phyloP scores from a whole-genome alignment of 2,888 invertebrate species.

The Leptodirus hochenwartii region DNA sequence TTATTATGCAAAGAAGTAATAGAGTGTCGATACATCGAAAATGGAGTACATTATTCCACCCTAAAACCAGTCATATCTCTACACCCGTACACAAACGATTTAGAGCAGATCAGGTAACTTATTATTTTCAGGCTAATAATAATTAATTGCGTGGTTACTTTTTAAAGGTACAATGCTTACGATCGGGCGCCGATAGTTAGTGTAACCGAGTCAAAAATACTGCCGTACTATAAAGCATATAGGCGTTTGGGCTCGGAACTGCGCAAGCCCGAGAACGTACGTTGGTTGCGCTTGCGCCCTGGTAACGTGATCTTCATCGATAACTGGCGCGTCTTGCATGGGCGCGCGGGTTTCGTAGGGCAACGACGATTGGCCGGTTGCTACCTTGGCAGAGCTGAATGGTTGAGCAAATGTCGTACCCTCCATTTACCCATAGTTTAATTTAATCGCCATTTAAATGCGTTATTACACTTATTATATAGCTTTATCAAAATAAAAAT shows the following conservation, averaged over 20 bases:
- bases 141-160: slow-evolving; percentile 27
- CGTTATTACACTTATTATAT: slow-evolving; percentile 1
- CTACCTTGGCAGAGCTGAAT: slow-evolving; percentile 55
- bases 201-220: no score
- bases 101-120: slow-evolving; percentile 40
- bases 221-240: slow-evolving; percentile 42
- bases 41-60: slow-evolving; percentile 36
- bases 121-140: slow-evolving; percentile 10
- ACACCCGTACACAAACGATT: slow-evolving; percentile 32
- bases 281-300: slow-evolving; percentile 41
- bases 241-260: slow-evolving; percentile 34
- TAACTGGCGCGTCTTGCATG: slow-evolving; percentile 65
- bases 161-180: slow-evolving; percentile 59
- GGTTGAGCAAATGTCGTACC: slow-evolving; percentile 35
- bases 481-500: neutral
- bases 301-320: slow-evolving; percentile 57
- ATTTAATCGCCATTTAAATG: no score
- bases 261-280: slow-evolving; percentile 31
- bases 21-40: slow-evolving; percentile 46
- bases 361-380: slow-evolving; percentile 47
- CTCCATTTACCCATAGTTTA: neutral
- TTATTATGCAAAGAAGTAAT: slow-evolving; percentile 36
- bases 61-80: slow-evolving; percentile 39
- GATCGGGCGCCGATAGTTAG: no score
- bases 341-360: slow-evolving; percentile 49